phyloP scores from a whole-genome alignment of 2,797 vertebrate genomes.

The Poecilia picta region DNA sequence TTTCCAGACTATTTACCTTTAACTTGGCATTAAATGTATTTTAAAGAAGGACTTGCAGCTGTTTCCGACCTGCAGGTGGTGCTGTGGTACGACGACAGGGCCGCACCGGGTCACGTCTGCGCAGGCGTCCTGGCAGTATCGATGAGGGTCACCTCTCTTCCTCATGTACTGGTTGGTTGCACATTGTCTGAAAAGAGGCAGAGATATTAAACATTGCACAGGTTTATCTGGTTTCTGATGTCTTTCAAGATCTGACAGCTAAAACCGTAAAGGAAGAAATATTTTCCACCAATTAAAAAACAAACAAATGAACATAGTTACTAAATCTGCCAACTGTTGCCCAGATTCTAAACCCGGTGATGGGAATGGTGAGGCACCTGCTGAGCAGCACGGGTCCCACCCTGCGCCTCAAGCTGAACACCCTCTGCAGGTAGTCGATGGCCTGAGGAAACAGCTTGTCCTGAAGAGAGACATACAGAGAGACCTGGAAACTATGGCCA shows the following conservation, averaged over 20 bases:
- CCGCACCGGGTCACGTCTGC: slow-evolving; percentile 89
- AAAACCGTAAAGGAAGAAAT: not conserved
- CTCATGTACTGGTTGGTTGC: slow-evolving; percentile 91
- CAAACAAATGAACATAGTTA: not conserved
- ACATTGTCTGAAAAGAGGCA: slow-evolving; percentile 86
- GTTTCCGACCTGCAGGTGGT: slow-evolving; percentile 91
- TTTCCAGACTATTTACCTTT: not conserved
- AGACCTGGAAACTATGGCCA: not conserved
- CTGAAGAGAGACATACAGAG: slow-evolving; percentile 66
- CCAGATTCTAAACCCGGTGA: not conserved
- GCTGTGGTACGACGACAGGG: slow-evolving; percentile 89
- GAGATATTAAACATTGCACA: not conserved
- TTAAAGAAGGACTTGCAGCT: not conserved
- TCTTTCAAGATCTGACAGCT: not conserved
- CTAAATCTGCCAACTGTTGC: not conserved
- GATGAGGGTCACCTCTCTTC: slow-evolving; percentile 92
- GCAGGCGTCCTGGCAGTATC: slow-evolving; percentile 91
- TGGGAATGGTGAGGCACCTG: slow-evolving; percentile 79
- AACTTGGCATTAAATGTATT: not conserved
- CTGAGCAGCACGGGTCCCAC: slow-evolving; percentile 89
- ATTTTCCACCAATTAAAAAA: not conserved
- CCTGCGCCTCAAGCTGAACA: slow-evolving; percentile 88
- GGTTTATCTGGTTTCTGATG: not conserved
- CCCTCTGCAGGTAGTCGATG: slow-evolving; percentile 92
- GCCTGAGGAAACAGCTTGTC: slow-evolving; percentile 95